Percentiles rank a stretch among this genome's conserved stretches.
Conservation (phyloP, 2,888 invertebrate genomes). For the Drosophila antonietae region DNA sequence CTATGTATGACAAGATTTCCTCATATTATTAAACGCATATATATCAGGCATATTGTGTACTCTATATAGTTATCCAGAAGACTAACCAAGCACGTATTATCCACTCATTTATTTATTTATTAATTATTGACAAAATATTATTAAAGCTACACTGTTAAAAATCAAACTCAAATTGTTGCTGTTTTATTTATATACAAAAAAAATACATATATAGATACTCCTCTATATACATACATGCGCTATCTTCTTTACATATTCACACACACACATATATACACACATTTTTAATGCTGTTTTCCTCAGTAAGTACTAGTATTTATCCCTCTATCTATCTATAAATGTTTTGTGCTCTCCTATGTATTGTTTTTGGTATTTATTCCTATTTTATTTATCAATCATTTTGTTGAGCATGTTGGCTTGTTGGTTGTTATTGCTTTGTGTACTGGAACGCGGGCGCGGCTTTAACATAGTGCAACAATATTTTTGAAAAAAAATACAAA, state of each 20-base stretch:
- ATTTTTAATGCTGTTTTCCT: constrained; percentile 30
- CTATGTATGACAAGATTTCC: constrained; percentile 48
- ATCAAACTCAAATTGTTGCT: constrained; percentile 71
- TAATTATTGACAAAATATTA: constrained; percentile 54
- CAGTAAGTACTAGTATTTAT: constrained; percentile 54
- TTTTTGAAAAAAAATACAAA: constrained; percentile 49
- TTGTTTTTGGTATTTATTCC: constrained; percentile 18
- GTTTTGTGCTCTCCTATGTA: constrained; percentile 39
- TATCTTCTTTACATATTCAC: constrained; percentile 21
- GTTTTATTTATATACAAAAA: constrained; percentile 65
- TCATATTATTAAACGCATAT: constrained; percentile 23
- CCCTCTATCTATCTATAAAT: constrained; percentile 49
- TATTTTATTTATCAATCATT: constrained; percentile 16
- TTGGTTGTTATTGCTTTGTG: constrained; percentile 70
- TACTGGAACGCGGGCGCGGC: constrained; percentile 68
- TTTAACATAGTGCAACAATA: constrained; percentile 40
- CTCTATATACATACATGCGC: constrained; percentile 7
- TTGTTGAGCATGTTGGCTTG: constrained; percentile 73
- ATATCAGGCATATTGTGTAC: constrained; percentile 50
- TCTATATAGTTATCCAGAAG: constrained; percentile 50
- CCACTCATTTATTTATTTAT: constrained; percentile 37
- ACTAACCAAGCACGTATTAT: constrained; percentile 71
- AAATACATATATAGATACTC: constrained; percentile 24
- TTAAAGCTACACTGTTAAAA: constrained; percentile 75
- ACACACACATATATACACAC: constrained; percentile 24